These are phyloP conservation scores for Poeciliopsis turrubarensis DNA, from an alignment of 2,113 vertebrate genomes.

Conservation along the genomic window DNA sequence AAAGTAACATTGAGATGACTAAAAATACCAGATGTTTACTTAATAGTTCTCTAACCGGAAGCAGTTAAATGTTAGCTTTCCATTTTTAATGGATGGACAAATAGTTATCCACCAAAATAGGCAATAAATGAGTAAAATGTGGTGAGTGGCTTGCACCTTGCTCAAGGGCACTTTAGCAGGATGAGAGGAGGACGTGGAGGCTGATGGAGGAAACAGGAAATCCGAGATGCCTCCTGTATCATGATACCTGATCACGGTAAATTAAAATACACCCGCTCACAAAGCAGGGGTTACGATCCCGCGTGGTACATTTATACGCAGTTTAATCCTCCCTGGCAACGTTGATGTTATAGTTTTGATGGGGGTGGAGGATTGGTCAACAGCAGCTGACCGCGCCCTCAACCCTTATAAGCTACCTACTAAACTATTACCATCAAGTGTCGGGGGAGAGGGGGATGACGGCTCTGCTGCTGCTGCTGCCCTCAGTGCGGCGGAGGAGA, in stretches of 20 bases:
- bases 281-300: neutral
- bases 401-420: slow-evolving; percentile 70
- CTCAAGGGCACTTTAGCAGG: slow-evolving; percentile 38
- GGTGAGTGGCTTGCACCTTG: slow-evolving; percentile 11
- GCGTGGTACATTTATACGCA: slow-evolving; percentile 17
- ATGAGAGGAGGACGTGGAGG: neutral
- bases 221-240: neutral
- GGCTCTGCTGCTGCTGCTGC: slow-evolving; percentile 49
- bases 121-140: neutral
- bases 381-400: slow-evolving; percentile 78
- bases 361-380: slow-evolving; percentile 71
- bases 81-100: neutral
- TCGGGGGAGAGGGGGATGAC: slow-evolving; percentile 64
- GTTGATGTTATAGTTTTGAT: slow-evolving; percentile 43
- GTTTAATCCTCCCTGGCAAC: slow-evolving; percentile 59
- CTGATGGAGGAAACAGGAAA: neutral
- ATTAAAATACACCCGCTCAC: neutral
- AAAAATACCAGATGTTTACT: neutral
- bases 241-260: neutral
- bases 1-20: neutral
- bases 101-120: neutral
- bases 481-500: slow-evolving; percentile 67
- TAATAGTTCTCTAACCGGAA: neutral
- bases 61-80: neutral
- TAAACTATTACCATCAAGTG: slow-evolving; percentile 75